Evolutionary conservation across 92 coral and sea anemone species (phyloP).

Genomic region (Zoanthus gigantus): DNA sequence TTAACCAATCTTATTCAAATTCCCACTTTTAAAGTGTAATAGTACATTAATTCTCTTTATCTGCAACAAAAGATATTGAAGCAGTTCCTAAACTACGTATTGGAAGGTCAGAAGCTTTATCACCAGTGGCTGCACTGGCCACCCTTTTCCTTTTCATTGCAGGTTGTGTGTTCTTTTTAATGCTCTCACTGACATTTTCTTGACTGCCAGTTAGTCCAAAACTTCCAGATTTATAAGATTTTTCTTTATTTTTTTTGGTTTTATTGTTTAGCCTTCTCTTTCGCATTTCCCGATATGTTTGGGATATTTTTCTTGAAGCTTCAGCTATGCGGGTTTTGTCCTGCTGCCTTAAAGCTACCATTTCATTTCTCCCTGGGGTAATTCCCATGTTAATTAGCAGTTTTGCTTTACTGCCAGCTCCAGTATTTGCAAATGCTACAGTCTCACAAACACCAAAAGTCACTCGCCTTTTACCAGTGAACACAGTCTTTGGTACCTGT

Average conservation of each 20-base stretch:
- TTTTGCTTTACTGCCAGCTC: constrained; percentile 73
- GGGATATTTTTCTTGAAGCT: too few relatives aligned
- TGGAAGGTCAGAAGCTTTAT: constrained; percentile 1
- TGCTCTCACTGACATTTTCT: too few relatives aligned
- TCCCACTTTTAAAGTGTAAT: background rate
- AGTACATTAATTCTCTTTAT: background rate
- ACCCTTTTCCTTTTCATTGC: too few relatives aligned
- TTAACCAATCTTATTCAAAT: background rate
- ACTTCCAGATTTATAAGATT: too few relatives aligned
- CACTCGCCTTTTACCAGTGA: constrained; percentile 64
- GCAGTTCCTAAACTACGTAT: background rate
- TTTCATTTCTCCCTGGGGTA: constrained; percentile 38
- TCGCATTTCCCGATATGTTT: too few relatives aligned
- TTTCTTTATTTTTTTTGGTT: too few relatives aligned
- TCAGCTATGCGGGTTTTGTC: background rate
- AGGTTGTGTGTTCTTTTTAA: too few relatives aligned
- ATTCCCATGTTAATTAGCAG: constrained; percentile 60
- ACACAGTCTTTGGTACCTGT: constrained; percentile 62
- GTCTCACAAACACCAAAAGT: constrained; percentile 65
- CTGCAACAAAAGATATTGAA: background rate
- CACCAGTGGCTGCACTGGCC: background rate
- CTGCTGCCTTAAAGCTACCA: constrained; percentile 51
- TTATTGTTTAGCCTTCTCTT: too few relatives aligned
- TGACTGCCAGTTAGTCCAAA: too few relatives aligned
- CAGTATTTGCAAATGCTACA: constrained; percentile 64